Base-by-base conservation (phyloP, 2,113 vertebrate species). In the Chaetops frenatus region DNA sequence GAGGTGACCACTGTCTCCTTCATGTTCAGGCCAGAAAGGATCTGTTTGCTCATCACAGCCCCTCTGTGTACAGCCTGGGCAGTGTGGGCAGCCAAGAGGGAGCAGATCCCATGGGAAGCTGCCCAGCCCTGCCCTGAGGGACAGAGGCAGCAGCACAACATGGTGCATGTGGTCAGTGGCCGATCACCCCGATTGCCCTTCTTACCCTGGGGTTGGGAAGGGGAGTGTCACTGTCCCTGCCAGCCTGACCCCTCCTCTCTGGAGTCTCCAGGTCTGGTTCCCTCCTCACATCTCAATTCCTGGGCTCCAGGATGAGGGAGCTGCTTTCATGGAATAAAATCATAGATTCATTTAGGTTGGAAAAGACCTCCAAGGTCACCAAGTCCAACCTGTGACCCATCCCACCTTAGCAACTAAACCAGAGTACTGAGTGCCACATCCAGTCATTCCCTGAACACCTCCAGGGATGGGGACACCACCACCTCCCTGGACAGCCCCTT, bases 261-360 rank as follows among this genome's bases (percentile, higher is more conserved):
- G 6, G 12, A 0, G 0, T 12, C 56, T 14, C 56, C 0, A 2
- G 12, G 10, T 44, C 4, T 8, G 0, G n/a, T 51, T 82, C 53
- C 53, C 33, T 53, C 18, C 9, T 35, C 65, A 9, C 3, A 0
- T 28, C 61, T 72, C 67, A 2, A 1, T 42, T 76, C 80, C 80
- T 71, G 76, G 22, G 22, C 80, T 61, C 62, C 53, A 19, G 42
- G 29, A 3, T 33, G 62, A 57, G 45, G 67, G 60, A 83, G 58
- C 2, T 61, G 56, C 57, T 44, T 50, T 81, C 33, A 58, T 17
- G 51, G 58, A 38, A 44, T 1, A 38, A 22, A 73, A 88, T 44
- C 22, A 56, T 3, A 10, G 17, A 72, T 6, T 12, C 22, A 36
- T 42, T 72, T 5, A 6, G 10, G 22, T 2, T 81, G 58, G 58